A percentile compares a stretch with the other conserved stretches of the same genome.
These are phyloP conservation scores for Orthosia gothica DNA, from an alignment of 2,888 invertebrate genomes.

Conservation along the genomic window DNA sequence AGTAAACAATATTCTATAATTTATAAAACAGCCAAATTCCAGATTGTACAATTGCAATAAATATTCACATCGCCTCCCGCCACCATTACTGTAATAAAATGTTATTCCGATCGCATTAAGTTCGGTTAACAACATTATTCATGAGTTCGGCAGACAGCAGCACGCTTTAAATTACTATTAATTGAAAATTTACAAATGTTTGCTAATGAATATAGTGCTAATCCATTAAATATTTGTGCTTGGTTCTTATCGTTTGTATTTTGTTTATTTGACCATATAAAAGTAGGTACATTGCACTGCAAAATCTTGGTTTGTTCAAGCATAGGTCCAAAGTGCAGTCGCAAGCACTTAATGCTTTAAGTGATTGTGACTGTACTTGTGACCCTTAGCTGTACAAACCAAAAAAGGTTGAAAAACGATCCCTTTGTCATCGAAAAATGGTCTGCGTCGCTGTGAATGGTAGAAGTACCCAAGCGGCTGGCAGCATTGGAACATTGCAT, in stretches of 20 bases:
- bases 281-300: neutral
- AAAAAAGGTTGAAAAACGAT: neutral
- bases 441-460: neutral
- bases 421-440: neutral
- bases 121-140: slow-evolving; percentile 74
- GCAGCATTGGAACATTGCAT: neutral
- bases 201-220: slow-evolving; percentile 44
- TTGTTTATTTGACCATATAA: neutral
- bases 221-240: slow-evolving; percentile 32
- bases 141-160: slow-evolving; percentile 62
- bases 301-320: no score
- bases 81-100: slow-evolving; percentile 72
- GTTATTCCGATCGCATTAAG: slow-evolving; percentile 73
- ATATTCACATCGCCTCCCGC: slow-evolving; percentile 65
- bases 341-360: no score
- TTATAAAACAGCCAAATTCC: slow-evolving; percentile 28
- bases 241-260: neutral
- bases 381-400: neutral
- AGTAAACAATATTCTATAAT: slow-evolving; percentile 12
- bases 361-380: neutral
- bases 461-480: neutral
- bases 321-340: no score
- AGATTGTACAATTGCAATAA: slow-evolving; percentile 35
- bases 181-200: slow-evolving; percentile 54
- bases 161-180: slow-evolving; percentile 56